phyloP scores from a whole-genome alignment of 2,888 invertebrate species.

The Synanthedon myopaeformis region DNA sequence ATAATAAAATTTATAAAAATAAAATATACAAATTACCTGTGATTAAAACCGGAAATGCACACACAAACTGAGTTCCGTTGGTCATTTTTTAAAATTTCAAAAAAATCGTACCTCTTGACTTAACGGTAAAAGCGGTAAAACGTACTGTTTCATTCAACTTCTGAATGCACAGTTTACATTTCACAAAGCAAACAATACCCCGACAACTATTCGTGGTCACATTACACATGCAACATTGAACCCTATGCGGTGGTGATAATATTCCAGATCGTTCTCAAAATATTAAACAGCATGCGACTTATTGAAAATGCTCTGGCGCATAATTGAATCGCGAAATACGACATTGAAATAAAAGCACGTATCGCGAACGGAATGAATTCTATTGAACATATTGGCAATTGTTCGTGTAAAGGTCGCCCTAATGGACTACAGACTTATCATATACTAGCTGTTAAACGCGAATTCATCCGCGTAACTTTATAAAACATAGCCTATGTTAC shows the following conservation, averaged over 20 bases:
- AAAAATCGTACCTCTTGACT: neutral
- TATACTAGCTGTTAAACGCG: too few relatives aligned
- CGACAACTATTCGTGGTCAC: neutral
- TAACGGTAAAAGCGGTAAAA: neutral
- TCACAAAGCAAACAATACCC: neutral
- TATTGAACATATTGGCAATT: neutral
- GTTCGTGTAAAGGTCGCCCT: neutral
- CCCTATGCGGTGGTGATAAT: neutral
- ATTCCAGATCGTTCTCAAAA: neutral
- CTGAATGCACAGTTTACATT: neutral
- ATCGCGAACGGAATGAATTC: neutral
- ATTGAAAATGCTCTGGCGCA: neutral
- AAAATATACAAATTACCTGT: constrained; percentile 21
- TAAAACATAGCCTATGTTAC: too few relatives aligned
- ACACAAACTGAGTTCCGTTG: constrained; percentile 17
- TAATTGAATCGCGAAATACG: constrained; percentile 1
- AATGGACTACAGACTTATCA: too few relatives aligned
- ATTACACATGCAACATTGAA: neutral
- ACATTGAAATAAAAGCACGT: constrained; percentile 3
- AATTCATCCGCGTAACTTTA: too few relatives aligned
- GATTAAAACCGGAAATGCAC: constrained; percentile 20
- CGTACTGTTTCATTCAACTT: neutral
- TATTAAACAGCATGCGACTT: neutral
- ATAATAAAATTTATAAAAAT: neutral
- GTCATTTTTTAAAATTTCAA: constrained; percentile 9